Evolutionary conservation across 2,888 invertebrate genomes (phyloP), one percentile per base, ranked within the genome.

Genomic region (Aelia acuminata): DNA sequence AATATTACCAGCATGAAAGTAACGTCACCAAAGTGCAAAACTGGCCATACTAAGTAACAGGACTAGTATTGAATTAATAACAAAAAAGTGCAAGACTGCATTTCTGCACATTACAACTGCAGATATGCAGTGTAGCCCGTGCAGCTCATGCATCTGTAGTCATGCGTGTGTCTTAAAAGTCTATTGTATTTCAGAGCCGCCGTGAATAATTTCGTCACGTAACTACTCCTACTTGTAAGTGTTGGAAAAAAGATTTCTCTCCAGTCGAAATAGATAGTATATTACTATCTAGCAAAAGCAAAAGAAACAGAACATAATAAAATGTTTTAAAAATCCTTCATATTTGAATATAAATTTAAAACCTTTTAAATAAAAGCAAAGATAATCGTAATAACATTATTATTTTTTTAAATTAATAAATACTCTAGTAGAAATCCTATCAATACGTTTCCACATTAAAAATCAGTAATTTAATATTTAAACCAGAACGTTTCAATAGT

Each of bases 1-100:
- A 80, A 80, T 80, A 80, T 11, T 80, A n/a, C 80, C 43, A 11
- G n/a, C 63, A 70, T 70, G 63, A 70, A 70, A 70, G 63, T 57
- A 57, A 57, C 57, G 57, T 57, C 26, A 57, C 57, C 57, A 57
- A 26, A 31, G 57, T 31, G 57, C 63, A 70, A 70, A 70, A 70
- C 63, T 35, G 63, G 18, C 63, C 31, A 70, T 31, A 13, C 22
- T n/a, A n/a, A n/a, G 11, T 11, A 57, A 57, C n/a, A 26, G 15
- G 10, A 3, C 26, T 15, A 11, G 57, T 57, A 26, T 31, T 57
- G 35, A 70, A 70, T 70, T 5, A 35, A 70, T 70, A 70, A 7
- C 5, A 35, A 20, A 35, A 70, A 70, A 70, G 63, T 70, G 63
- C 63, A 70, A 18, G 20, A 20, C 7, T 70, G 18, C 31, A 70